Percentiles rank a stretch among this genome's conserved stretches.
These are phyloP conservation scores for Acinonyx jubatus DNA, from an alignment of 2,113 vertebrate species.

Conservation along the genomic window DNA sequence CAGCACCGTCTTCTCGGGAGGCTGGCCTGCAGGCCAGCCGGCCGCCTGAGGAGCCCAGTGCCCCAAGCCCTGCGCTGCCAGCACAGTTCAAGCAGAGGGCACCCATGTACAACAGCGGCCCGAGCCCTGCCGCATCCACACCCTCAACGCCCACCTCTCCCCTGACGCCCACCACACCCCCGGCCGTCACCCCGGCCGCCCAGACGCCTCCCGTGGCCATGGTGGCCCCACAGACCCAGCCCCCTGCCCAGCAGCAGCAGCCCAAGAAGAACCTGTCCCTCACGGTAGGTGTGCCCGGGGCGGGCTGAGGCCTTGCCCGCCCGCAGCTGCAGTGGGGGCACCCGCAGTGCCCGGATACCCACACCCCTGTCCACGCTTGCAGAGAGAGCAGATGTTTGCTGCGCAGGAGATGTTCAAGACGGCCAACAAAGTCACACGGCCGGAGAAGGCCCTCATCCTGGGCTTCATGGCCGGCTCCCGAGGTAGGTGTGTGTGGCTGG, in stretches of 20 bases:
- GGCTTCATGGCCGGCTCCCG: slow-evolving; percentile 99
- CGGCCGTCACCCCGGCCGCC: slow-evolving; percentile 85
- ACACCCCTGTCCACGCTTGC: slow-evolving; percentile 36
- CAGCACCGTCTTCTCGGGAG: slow-evolving; percentile 91
- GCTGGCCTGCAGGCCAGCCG: slow-evolving; percentile 89
- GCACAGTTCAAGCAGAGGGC: slow-evolving; percentile 97
- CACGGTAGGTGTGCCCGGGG: slow-evolving; percentile 86
- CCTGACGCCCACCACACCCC: slow-evolving; percentile 90
- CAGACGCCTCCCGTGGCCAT: slow-evolving; percentile 90
- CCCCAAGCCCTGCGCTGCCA: slow-evolving; percentile 81
- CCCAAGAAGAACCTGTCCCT: slow-evolving; percentile 96
- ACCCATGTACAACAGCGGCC: slow-evolving; percentile 95
- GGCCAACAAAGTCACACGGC: slow-evolving; percentile 98
- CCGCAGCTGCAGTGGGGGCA: background rate
- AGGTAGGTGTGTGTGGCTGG: slow-evolving; percentile 80
- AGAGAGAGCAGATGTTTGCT: slow-evolving; percentile 98
- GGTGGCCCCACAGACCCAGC: slow-evolving; percentile 89
- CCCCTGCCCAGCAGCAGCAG: slow-evolving; percentile 79
- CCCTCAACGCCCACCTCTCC: slow-evolving; percentile 91
- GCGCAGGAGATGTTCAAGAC: slow-evolving; percentile 99
- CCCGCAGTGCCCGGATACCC: rapidly evolving
- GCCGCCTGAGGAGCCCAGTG: slow-evolving; percentile 91
- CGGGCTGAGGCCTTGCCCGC: background rate
- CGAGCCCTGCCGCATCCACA: slow-evolving; percentile 87
- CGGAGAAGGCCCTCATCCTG: slow-evolving; percentile 98